These are phyloP conservation scores for Campodea augens DNA, from an alignment of 1,140 invertebrate genomes.

Conservation along the genomic window DNA sequence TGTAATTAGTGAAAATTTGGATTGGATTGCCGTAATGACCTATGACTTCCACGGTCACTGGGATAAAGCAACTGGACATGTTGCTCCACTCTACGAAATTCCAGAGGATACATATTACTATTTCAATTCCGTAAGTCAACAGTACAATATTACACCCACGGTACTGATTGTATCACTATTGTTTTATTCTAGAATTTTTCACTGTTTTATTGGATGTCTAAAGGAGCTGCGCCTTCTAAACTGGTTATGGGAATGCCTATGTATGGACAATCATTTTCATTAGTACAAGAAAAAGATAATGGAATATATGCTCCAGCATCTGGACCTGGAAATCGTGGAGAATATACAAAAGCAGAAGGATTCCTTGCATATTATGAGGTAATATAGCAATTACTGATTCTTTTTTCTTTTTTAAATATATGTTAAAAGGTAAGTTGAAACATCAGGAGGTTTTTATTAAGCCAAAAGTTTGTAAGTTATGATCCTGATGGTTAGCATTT, in stretches of 20 bases:
- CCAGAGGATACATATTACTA: constrained; percentile 43
- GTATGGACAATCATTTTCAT: constrained; percentile 71
- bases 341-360: constrained; percentile 61
- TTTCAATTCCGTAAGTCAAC: constrained; percentile 24
- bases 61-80: constrained; percentile 65
- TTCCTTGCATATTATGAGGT: constrained; percentile 79
- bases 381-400: too few relatives aligned
- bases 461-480: not conserved
- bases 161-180: not conserved
- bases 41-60: constrained; percentile 75
- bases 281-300: constrained; percentile 33
- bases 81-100: constrained; percentile 59
- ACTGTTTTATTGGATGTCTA: constrained; percentile 69
- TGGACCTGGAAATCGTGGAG: constrained; percentile 51
- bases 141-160: not conserved
- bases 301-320: constrained; percentile 52
- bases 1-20: constrained; percentile 45
- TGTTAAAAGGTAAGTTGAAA: too few relatives aligned
- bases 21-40: constrained; percentile 71
- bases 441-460: too few relatives aligned
- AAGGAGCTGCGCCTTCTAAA: constrained; percentile 56
- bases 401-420: too few relatives aligned
- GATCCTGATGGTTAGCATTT: too few relatives aligned
- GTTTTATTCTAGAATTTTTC: constrained; percentile 46
- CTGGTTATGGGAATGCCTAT: constrained; percentile 74